Conservation (phyloP, 2,113 vertebrate genomes). For the Suncus etruscus region DNA sequence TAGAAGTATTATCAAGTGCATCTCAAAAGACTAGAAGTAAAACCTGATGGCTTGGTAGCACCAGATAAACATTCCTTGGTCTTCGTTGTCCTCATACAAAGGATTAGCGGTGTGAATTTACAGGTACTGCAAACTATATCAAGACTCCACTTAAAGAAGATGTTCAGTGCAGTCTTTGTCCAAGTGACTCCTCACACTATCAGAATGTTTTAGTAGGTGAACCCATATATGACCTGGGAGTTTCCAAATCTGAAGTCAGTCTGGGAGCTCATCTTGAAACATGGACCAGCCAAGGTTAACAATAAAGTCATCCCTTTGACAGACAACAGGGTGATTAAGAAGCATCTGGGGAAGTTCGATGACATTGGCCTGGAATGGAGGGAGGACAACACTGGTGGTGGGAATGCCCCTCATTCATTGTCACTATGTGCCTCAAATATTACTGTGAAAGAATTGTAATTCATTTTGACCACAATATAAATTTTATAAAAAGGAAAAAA, state of each 20-base stretch:
- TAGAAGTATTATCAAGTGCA: conserved; percentile 88
- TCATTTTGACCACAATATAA: too few relatives aligned
- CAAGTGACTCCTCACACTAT: conserved; percentile 89
- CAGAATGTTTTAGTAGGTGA: conserved; percentile 90
- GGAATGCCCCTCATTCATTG: too few relatives aligned
- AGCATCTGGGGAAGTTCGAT: conserved; percentile 91
- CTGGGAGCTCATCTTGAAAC: conserved; percentile 96
- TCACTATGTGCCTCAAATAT: too few relatives aligned
- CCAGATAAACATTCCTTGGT: conserved; percentile 90
- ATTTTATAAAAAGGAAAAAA: not conserved
- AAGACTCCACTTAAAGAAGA: conserved; percentile 90
- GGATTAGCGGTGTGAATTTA: conserved; percentile 91
- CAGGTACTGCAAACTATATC: conserved; percentile 89
- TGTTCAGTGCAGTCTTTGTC: conserved; percentile 94
- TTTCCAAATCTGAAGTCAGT: conserved; percentile 97
- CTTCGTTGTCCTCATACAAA: conserved; percentile 91
- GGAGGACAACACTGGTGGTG: too few relatives aligned
- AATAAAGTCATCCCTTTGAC: conserved; percentile 90
- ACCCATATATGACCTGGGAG: conserved; percentile 98
- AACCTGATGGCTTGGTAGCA: conserved; percentile 81
- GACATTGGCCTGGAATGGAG: conserved; percentile 94
- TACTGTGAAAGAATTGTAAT: too few relatives aligned
- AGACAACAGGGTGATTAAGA: conserved; percentile 94
- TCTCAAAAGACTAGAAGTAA: conserved; percentile 86
- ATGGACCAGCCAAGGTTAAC: conserved; percentile 90